phyloP scores from a whole-genome alignment of 2,797 vertebrate genomes.

The Scolopax rusticola region DNA sequence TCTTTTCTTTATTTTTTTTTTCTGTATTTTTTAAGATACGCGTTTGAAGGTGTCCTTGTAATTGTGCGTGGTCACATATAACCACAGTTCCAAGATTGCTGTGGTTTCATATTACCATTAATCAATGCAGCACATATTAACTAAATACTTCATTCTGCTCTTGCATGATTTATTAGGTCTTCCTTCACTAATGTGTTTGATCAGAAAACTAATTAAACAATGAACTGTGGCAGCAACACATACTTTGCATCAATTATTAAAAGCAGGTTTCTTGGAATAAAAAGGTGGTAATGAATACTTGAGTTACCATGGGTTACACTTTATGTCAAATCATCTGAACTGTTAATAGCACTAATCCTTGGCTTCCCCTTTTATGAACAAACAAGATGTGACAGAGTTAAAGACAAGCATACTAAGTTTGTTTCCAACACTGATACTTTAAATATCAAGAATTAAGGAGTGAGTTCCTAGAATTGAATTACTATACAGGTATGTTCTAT shows the following conservation, averaged over 20 bases:
- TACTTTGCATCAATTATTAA: constrained; percentile 76
- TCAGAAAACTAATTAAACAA: constrained; percentile 82
- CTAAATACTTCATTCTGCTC: constrained; percentile 69
- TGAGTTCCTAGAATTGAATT: background rate
- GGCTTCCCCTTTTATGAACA: constrained; percentile 18
- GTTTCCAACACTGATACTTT: constrained; percentile 11
- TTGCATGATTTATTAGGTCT: constrained; percentile 77
- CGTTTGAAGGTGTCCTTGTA: constrained; percentile 67
- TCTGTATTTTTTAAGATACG: background rate
- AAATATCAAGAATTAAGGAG: constrained; percentile 15
- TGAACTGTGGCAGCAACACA: constrained; percentile 67
- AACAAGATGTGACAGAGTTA: background rate
- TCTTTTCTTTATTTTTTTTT: background rate
- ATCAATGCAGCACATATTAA: constrained; percentile 78
- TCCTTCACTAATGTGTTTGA: constrained; percentile 80
- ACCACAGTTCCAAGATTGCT: constrained; percentile 21
- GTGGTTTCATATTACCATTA: constrained; percentile 65
- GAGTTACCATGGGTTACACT: constrained; percentile 18
- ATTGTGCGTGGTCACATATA: background rate
- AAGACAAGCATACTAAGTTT: constrained; percentile 17
- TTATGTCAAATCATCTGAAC: constrained; percentile 59
- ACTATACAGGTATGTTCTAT: background rate
- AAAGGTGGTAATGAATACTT: constrained; percentile 58
- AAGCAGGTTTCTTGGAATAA: constrained; percentile 70
- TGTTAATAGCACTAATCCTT: constrained; percentile 53